phyloP scores from a whole-genome alignment of 2,888 invertebrate species.

The Protodeltote pygarga region DNA sequence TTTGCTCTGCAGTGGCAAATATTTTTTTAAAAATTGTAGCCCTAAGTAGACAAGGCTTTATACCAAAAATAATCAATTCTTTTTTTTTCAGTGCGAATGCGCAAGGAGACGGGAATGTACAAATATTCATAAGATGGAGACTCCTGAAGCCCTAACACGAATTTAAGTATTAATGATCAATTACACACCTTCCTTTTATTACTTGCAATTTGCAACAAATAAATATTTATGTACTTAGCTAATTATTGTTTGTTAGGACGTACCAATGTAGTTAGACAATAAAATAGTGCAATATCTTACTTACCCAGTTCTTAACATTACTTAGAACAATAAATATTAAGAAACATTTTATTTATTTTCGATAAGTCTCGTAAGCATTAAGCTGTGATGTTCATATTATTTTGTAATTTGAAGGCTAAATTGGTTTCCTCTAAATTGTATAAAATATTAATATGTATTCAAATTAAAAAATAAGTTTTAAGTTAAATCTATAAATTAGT shows the following conservation, averaged over 20 bases:
- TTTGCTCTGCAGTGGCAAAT: no score
- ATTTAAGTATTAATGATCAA: conserved; percentile 26
- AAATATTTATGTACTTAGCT: no score
- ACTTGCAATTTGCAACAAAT: conserved; percentile 15
- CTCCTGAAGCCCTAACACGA: conserved; percentile 15
- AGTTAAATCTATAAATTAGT: conserved; percentile 23
- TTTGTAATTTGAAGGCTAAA: conserved; percentile 45
- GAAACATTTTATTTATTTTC: conserved; percentile 54
- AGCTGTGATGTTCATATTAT: conserved; percentile 46
- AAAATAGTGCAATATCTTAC: conserved; percentile 56
- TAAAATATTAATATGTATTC: conserved; percentile 36
- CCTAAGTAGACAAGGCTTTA: no score
- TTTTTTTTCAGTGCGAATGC: conserved; percentile 82
- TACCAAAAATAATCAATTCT: conserved; percentile 17
- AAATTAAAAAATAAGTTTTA: conserved; percentile 32
- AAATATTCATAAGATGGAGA: conserved; percentile 72
- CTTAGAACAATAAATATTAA: conserved; percentile 32
- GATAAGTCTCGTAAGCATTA: conserved; percentile 29
- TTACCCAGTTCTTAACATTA: conserved; percentile 46
- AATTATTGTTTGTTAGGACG: no score
- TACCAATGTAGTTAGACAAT: conserved; percentile 45
- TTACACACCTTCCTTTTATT: conserved; percentile 13
- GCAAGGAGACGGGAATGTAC: conserved; percentile 82
- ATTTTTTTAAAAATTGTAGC: no score
- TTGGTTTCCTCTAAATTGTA: conserved; percentile 43